Conservation (phyloP, 37 sponge, comb jelly and placozoan genomes). For the Chondrilla cf. caribensis region DNA sequence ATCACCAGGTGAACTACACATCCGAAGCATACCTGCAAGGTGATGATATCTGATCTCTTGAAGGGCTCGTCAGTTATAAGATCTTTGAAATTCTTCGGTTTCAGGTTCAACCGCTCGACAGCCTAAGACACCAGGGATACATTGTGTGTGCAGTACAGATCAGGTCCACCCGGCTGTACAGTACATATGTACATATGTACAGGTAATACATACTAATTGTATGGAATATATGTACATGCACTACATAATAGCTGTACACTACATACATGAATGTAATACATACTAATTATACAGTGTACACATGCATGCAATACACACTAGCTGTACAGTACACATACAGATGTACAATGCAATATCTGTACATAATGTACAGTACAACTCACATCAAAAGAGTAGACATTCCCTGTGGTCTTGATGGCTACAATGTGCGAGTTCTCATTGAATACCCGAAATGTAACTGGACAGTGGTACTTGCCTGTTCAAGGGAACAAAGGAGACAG, state of each 20-base stretch:
- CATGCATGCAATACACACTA: no score
- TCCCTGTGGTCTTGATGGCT: slow-evolving; percentile 87
- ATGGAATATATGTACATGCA: no score
- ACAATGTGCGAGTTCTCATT: slow-evolving; percentile 92
- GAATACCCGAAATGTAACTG: slow-evolving; percentile 92
- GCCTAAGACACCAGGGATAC: slow-evolving; percentile 44
- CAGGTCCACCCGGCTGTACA: no score
- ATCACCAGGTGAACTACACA: background rate
- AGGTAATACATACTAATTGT: no score
- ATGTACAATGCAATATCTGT: background rate
- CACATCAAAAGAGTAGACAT: slow-evolving; percentile 88
- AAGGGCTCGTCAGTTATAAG: slow-evolving; percentile 90
- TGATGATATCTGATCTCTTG: slow-evolving; percentile 77
- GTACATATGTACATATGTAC: no score
- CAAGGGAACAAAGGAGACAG: background rate
- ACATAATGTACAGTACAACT: background rate
- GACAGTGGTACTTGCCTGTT: slow-evolving; percentile 92
- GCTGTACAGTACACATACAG: no score
- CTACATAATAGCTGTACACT: no score
- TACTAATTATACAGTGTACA: no score
- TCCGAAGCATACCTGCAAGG: slow-evolving; percentile 57
- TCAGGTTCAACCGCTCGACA: slow-evolving; percentile 84
- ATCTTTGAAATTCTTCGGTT: slow-evolving; percentile 78
- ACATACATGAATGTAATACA: no score
- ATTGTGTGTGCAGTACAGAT: no score